phyloP scores from a whole-genome alignment of 2,113 vertebrate species.

The Malaclemys terrapin region DNA sequence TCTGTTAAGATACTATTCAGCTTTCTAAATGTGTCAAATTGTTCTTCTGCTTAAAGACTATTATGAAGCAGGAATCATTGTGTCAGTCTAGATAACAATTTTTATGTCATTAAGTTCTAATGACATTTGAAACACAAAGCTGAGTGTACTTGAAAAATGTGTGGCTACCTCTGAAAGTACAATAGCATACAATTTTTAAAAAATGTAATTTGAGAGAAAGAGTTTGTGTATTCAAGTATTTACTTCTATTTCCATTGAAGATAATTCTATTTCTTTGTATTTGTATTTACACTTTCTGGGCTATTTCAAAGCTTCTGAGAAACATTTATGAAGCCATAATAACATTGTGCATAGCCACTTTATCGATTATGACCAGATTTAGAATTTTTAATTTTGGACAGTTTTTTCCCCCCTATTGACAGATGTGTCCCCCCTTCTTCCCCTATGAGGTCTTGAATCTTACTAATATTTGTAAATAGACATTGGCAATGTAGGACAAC shows the following conservation, averaged over 20 bases:
- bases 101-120: slow-evolving; percentile 55
- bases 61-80: slow-evolving; percentile 46
- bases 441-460: neutral
- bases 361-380: slow-evolving; percentile 3
- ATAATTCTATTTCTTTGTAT: slow-evolving; percentile 12
- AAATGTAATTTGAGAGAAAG: slow-evolving; percentile 23
- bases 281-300: slow-evolving; percentile 3
- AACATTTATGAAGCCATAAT: neutral
- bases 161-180: slow-evolving; percentile 29
- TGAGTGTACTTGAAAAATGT: neutral
- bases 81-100: slow-evolving; percentile 53
- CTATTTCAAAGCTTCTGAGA: neutral
- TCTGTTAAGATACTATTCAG: neutral
- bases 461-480: neutral
- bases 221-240: neutral
- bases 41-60: slow-evolving; percentile 1
- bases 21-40: slow-evolving; percentile 51
- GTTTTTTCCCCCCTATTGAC: neutral
- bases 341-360: neutral
- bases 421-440: neutral
- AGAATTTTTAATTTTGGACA: neutral
- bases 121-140: slow-evolving; percentile 7
- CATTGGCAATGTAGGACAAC: rapidly evolving
- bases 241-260: slow-evolving; percentile 36
- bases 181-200: neutral